These are phyloP conservation scores for Odontamblyopus rebecca DNA, from an alignment of 2,797 vertebrate genomes.

Conservation along the genomic window DNA sequence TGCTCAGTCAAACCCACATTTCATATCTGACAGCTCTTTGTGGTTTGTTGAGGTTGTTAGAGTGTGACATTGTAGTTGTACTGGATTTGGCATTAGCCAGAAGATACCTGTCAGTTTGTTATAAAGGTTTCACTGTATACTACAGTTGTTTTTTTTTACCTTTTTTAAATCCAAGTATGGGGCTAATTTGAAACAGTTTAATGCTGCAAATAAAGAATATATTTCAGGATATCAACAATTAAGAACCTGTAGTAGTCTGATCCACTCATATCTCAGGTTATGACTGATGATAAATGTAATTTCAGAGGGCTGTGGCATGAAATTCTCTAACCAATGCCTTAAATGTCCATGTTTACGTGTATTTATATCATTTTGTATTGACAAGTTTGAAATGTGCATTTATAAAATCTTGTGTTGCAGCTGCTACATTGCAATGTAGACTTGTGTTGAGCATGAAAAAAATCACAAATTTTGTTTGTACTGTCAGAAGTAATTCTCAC, in stretches of 20 bases:
- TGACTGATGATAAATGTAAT: conserved; percentile 3
- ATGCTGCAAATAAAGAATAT: neutral
- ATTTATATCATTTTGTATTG: conserved; percentile 56
- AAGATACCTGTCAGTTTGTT: neutral
- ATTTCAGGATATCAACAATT: neutral
- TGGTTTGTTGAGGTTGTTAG: neutral
- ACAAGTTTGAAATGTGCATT: conserved; percentile 31
- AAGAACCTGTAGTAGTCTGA: conserved; percentile 15
- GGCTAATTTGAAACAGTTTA: neutral
- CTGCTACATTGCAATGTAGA: conserved; percentile 18
- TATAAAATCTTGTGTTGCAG: conserved; percentile 23
- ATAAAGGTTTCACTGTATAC: neutral
- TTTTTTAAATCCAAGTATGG: neutral
- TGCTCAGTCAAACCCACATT: neutral
- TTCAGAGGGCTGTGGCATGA: conserved; percentile 12
- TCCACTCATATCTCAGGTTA: conserved; percentile 48
- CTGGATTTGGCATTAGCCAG: neutral
- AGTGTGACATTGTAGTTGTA: neutral
- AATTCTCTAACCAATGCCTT: conserved; percentile 57
- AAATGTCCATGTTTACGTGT: conserved; percentile 53
- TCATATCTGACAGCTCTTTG: neutral
- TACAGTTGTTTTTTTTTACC: neutral
- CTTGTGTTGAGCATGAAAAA: conserved; percentile 23
- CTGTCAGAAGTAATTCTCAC: neutral
- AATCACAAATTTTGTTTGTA: neutral